These are phyloP conservation scores for Caenorhabditis auriculariae DNA, from an alignment of 2,888 invertebrate species.

Conservation along the genomic window DNA sequence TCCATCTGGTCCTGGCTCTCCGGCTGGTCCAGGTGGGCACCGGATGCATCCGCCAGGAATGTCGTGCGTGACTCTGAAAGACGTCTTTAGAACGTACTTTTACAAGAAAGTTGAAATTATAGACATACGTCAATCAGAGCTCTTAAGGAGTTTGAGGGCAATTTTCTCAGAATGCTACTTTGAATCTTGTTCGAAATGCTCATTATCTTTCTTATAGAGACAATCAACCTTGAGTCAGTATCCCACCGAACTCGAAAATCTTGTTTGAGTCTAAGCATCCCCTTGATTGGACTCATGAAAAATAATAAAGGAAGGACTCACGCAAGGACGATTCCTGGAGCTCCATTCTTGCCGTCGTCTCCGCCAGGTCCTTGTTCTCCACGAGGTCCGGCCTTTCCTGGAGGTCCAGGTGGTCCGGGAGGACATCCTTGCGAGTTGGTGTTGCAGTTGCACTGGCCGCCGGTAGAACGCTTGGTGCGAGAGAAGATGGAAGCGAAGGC, in stretches of 20 bases:
- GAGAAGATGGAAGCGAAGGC: slow-evolving; percentile 38
- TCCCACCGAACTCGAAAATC: too few relatives aligned
- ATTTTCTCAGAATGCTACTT: too few relatives aligned
- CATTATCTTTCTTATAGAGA: too few relatives aligned
- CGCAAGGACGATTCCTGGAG: slow-evolving; percentile 35
- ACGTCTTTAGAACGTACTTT: background rate
- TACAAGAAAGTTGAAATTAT: background rate
- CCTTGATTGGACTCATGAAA: too few relatives aligned
- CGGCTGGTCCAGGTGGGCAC: slow-evolving; percentile 39
- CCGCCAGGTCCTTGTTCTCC: slow-evolving; percentile 44
- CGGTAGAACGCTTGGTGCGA: slow-evolving; percentile 20
- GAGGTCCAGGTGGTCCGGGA: slow-evolving; percentile 49
- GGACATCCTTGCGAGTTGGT: slow-evolving; percentile 42
- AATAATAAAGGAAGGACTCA: too few relatives aligned
- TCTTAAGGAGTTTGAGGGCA: too few relatives aligned
- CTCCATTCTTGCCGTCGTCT: slow-evolving; percentile 38
- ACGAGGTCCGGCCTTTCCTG: slow-evolving; percentile 37
- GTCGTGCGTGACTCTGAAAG: slow-evolving; percentile 27
- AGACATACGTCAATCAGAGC: too few relatives aligned
- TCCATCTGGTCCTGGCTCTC: slow-evolving; percentile 39
- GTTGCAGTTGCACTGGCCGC: slow-evolving; percentile 39
- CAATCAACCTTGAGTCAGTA: too few relatives aligned
- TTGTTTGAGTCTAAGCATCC: too few relatives aligned
- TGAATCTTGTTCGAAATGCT: too few relatives aligned
- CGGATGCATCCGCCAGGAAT: slow-evolving; percentile 42